A percentile compares a stretch with the other conserved stretches of the same genome.
These are phyloP conservation scores for Synergus japonicus DNA, from an alignment of 2,888 invertebrate genomes.

Conservation along the genomic window DNA sequence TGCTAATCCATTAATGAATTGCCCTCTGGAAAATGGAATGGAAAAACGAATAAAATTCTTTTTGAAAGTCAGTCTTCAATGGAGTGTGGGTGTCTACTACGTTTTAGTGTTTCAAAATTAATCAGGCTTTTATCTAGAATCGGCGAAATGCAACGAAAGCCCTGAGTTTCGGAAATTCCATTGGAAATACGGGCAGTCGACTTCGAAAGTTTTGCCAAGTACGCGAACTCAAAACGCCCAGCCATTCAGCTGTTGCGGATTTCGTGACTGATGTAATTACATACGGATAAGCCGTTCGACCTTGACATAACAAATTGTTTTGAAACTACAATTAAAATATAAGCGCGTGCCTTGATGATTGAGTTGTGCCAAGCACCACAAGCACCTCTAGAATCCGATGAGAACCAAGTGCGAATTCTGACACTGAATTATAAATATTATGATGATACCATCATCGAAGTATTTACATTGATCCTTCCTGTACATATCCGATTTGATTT, in stretches of 20 bases:
- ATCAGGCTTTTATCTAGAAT: slow-evolving; percentile 51
- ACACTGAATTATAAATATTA: slow-evolving; percentile 34
- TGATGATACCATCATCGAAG: not conserved
- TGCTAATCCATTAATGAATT: slow-evolving; percentile 3
- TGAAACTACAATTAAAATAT: slow-evolving; percentile 77
- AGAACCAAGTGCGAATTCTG: slow-evolving; percentile 27
- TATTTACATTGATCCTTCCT: not conserved
- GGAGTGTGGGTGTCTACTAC: slow-evolving; percentile 47
- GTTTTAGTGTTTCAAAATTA: slow-evolving; percentile 43
- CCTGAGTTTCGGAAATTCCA: slow-evolving; percentile 49
- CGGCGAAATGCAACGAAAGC: slow-evolving; percentile 36
- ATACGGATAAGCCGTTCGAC: slow-evolving; percentile 70
- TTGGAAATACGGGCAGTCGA: slow-evolving; percentile 49
- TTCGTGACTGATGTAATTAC: slow-evolving; percentile 77
- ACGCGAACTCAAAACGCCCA: slow-evolving; percentile 47
- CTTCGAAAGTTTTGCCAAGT: slow-evolving; percentile 58
- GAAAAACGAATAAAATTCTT: slow-evolving; percentile 4
- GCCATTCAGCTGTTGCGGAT: slow-evolving; percentile 75
- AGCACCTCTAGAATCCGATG: slow-evolving; percentile 51
- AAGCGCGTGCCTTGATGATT: slow-evolving; percentile 73
- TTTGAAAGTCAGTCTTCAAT: slow-evolving; percentile 48
- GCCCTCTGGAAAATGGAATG: not conserved
- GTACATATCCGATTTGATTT: not conserved
- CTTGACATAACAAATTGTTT: slow-evolving; percentile 78
- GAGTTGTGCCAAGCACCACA: slow-evolving; percentile 76